Percentiles rank a stretch among this genome's conserved stretches.
Conservation (phyloP, 2,888 invertebrate species). For the Thymelicus acteon region DNA sequence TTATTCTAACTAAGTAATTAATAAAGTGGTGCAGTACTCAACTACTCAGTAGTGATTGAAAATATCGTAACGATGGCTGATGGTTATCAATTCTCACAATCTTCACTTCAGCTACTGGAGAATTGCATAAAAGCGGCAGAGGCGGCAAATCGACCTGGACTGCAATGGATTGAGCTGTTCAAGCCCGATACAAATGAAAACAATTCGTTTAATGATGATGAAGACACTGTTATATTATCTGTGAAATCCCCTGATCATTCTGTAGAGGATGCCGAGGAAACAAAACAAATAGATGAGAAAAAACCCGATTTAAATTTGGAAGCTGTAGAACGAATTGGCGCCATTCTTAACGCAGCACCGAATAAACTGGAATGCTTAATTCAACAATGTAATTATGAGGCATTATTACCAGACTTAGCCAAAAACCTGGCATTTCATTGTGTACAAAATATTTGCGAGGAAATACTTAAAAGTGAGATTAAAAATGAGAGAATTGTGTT, state of each 20-base stretch:
- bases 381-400: background rate
- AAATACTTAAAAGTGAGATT: slow-evolving; percentile 50
- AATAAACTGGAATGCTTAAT: background rate
- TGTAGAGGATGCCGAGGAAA: too few species aligned
- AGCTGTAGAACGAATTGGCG: slow-evolving; percentile 10
- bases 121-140: slow-evolving; percentile 37
- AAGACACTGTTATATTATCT: slow-evolving; percentile 3
- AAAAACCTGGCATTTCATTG: slow-evolving; percentile 48
- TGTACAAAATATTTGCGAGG: slow-evolving; percentile 55
- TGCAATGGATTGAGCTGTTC: slow-evolving; percentile 44
- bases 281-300: too few species aligned
- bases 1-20: too few species aligned
- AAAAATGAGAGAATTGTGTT: slow-evolving; percentile 45
- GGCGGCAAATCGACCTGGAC: slow-evolving; percentile 23
- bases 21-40: too few species aligned
- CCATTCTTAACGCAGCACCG: background rate
- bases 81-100: slow-evolving; percentile 45
- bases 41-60: too few species aligned
- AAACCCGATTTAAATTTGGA: background rate
- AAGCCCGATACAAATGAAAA: background rate
- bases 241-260: too few species aligned
- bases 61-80: slow-evolving; percentile 26
- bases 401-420: slow-evolving; percentile 47
- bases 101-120: slow-evolving; percentile 41
- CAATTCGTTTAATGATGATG: background rate